Base-by-base conservation (phyloP, 2,888 invertebrate species). In the Cremastinae sp. region DNA sequence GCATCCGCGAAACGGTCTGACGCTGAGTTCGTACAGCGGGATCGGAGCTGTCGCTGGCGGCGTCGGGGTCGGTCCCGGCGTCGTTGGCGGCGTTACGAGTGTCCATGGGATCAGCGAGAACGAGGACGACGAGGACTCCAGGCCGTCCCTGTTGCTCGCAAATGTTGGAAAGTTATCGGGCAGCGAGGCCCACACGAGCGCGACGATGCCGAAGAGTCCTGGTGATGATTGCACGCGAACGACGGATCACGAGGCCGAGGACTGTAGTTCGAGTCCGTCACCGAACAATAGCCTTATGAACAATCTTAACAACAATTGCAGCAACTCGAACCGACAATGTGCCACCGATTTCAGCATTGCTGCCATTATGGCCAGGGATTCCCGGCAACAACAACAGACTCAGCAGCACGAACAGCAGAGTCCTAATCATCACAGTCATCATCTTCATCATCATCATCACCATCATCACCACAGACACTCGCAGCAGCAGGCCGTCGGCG, bases 311-410 rank as follows among this genome's bases (percentile, higher is more conserved):
- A 88, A 87, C 66, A 81, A 79, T 75, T 81, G 81, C 65, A 88
- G 87, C 78, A 87, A 87, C 64, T 87, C 94, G 79, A 93, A 93
- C 90, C 90, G 94, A 88, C 94, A 95, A 83, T 94, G 95, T 91
- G 96, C 97, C 90, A 97, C 97, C 80, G 97, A 98, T 92, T 98
- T 98, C 92, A 97, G 97, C 90, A 97, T 97, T 87, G 97, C 97
- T 78, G 97, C 97, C 85, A 97, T 98, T 90, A 97, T 98, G 96
- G 96, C 96, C 89, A 90, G 93, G 68, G 93, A 94, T 87, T 91
- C 91, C 39, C 85, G 91, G 18, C 93, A 93, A 83, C 92, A 93
- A 78, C 87, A 79, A 74, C 43, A 79, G 65, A 49, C 78, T 68
- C 49, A 92, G 92, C 84, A 92, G 92, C 89, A 89, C 89, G 62